Percentiles rank a stretch among this genome's conserved stretches.
These are phyloP conservation scores for Argopecten irradians DNA, from an alignment of 1,140 invertebrate genomes.

Conservation along the genomic window DNA sequence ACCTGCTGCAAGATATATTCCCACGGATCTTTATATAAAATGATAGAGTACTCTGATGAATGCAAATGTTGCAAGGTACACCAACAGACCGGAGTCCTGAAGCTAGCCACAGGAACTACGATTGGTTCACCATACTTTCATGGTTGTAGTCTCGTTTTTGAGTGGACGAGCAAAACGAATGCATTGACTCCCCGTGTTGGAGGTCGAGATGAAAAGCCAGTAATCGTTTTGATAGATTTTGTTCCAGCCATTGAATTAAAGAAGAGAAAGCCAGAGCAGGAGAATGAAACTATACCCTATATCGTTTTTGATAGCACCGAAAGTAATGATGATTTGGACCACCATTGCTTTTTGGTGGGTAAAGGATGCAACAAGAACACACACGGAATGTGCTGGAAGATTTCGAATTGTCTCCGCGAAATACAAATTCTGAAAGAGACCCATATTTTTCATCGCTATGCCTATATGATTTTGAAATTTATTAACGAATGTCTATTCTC, in stretches of 20 bases:
- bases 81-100: not conserved
- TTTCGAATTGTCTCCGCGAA: not conserved
- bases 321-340: not conserved
- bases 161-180: not conserved
- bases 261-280: not conserved
- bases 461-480: not conserved
- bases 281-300: not conserved
- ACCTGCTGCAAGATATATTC: not conserved
- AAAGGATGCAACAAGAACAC: not conserved
- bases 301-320: not conserved
- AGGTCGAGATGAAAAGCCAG: not conserved
- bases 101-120: not conserved
- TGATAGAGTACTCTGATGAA: not conserved
- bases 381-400: not conserved
- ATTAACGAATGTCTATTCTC: not conserved
- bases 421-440: not conserved
- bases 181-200: not conserved
- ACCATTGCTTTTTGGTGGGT: not conserved
- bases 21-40: not conserved
- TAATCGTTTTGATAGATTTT: constrained; percentile 18
- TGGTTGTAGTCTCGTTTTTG: constrained; percentile 10
- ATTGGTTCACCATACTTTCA: not conserved
- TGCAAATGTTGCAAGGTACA: not conserved
- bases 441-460: not conserved
- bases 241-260: not conserved